Percentiles rank a stretch among this genome's conserved stretches.
phyloP scores from a whole-genome alignment of 2,113 vertebrate genomes.

The Hystrix cristata region DNA sequence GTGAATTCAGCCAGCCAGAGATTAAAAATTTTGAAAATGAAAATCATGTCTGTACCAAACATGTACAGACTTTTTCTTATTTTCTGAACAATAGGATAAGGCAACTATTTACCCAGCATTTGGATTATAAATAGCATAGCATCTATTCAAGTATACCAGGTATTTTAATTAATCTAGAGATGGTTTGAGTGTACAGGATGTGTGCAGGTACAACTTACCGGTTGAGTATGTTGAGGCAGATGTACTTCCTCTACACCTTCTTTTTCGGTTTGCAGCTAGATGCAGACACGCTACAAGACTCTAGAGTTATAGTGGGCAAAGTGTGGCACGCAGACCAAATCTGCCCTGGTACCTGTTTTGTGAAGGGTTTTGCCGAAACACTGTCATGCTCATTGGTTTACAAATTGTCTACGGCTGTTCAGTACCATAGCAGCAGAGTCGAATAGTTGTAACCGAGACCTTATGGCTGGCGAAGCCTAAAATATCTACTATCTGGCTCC shows the following conservation, averaged over 20 bases:
- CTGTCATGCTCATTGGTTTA: neutral
- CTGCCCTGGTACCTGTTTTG: neutral
- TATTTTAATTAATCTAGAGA: neutral
- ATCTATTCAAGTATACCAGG: neutral
- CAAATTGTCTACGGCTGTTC: neutral
- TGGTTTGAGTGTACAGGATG: neutral
- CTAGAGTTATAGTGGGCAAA: neutral
- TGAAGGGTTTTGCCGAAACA: neutral
- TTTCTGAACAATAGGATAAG: neutral
- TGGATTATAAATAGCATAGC: neutral
- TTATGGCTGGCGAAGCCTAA: neutral
- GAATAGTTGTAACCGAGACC: neutral
- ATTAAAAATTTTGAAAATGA: neutral
- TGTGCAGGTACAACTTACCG: neutral
- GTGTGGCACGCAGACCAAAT: neutral
- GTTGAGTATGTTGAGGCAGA: neutral
- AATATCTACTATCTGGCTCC: neutral
- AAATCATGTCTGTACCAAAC: neutral
- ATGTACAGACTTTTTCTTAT: neutral
- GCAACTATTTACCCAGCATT: neutral
- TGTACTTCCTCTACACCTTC: neutral
- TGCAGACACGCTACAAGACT: neutral
- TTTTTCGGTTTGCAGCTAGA: neutral
- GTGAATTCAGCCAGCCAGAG: neutral
- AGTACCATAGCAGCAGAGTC: neutral